Conservation (phyloP, 2,888 invertebrate genomes). For the Microchrysa polita region DNA sequence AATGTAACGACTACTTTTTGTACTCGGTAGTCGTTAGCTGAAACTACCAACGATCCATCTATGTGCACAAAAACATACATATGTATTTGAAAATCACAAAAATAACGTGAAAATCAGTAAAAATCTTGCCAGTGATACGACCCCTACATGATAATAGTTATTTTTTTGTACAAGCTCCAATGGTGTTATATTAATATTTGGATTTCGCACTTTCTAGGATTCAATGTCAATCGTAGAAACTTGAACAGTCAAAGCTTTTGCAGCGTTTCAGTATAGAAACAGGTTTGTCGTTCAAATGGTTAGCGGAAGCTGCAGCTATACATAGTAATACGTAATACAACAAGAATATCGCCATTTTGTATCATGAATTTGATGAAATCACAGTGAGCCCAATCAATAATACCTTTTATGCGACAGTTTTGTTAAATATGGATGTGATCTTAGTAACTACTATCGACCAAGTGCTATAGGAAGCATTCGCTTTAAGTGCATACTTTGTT, state of each 20-base stretch:
- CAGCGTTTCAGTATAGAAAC: not conserved
- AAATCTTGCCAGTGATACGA: conserved; percentile 7
- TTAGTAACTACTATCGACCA: not conserved
- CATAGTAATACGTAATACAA: too few relatives aligned
- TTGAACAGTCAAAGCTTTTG: not conserved
- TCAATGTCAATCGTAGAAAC: not conserved
- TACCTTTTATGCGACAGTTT: too few relatives aligned
- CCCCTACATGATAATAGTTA: not conserved
- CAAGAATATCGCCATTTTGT: too few relatives aligned
- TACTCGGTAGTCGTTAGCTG: not conserved
- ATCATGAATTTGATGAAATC: too few relatives aligned
- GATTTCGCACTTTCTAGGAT: not conserved
- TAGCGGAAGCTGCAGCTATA: too few relatives aligned
- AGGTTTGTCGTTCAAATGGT: too few relatives aligned
- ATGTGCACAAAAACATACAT: too few relatives aligned
- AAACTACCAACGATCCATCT: conserved; percentile 1
- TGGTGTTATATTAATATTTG: not conserved
- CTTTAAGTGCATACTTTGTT: not conserved
- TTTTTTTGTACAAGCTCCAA: not conserved
- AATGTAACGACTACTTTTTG: too few relatives aligned
- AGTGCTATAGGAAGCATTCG: not conserved
- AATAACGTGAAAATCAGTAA: not conserved
- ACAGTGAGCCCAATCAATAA: too few relatives aligned
- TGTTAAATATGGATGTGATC: too few relatives aligned
- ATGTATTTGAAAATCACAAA: too few relatives aligned